phyloP scores from a whole-genome alignment of 2,797 vertebrate genomes.

The Acanthornis magna region DNA sequence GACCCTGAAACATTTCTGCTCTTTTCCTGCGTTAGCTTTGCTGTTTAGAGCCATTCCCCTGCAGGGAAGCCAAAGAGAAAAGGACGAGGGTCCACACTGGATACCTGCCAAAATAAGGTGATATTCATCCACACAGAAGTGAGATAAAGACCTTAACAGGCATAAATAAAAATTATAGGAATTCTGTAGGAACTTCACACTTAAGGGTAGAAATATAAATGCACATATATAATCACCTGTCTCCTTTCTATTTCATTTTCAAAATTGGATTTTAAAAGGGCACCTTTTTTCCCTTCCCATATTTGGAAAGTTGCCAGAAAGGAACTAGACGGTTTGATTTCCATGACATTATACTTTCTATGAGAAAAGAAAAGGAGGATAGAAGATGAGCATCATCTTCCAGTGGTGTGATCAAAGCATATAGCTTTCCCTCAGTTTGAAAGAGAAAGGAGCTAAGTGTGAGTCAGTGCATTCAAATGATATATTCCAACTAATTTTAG shows the following conservation, averaged over 20 bases:
- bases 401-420: background rate
- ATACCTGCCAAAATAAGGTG: background rate
- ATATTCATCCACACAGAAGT: background rate
- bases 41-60: background rate
- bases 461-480: background rate
- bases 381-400: background rate
- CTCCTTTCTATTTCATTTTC: background rate
- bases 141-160: background rate
- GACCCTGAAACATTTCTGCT: background rate
- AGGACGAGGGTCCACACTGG: background rate
- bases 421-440: background rate
- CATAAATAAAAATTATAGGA: background rate
- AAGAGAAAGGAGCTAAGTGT: background rate
- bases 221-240: background rate
- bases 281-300: background rate
- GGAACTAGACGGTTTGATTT: background rate
- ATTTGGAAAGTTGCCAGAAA: background rate
- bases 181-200: background rate
- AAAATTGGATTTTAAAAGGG: background rate
- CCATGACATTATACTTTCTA: background rate
- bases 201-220: background rate
- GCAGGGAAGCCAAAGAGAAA: background rate
- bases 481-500: background rate
- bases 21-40: background rate
- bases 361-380: background rate